phyloP scores from a whole-genome alignment of 2,888 invertebrate genomes.

The Rotaria macrura region DNA sequence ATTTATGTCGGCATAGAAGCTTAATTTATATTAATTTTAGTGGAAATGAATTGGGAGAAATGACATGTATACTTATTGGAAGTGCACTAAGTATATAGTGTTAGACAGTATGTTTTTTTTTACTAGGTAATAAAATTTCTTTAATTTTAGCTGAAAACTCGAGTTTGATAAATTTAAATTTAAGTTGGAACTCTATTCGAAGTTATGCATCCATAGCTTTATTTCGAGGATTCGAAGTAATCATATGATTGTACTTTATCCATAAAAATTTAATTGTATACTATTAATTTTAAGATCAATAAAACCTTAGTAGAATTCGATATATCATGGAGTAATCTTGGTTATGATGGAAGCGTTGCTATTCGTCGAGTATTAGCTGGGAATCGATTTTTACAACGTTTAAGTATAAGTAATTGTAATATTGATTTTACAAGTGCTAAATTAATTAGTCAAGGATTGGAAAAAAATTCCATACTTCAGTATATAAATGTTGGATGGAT shows the following conservation, averaged over 20 bases:
- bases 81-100: neutral
- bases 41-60: conserved; percentile 12
- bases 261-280: neutral
- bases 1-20: neutral
- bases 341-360: neutral
- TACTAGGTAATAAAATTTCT: neutral
- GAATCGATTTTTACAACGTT: neutral
- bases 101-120: neutral
- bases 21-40: neutral
- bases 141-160: neutral
- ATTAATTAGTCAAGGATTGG: neutral
- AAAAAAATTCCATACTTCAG: neutral
- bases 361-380: neutral
- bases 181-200: conserved; percentile 3
- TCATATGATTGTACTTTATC: neutral
- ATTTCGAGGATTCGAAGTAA: conserved; percentile 18
- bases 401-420: neutral
- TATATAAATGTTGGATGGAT: neutral
- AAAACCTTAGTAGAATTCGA: neutral
- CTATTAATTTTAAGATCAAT: neutral
- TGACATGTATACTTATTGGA: neutral
- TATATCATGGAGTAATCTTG: neutral
- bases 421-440: neutral
- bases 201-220: neutral
- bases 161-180: neutral